phyloP scores from a whole-genome alignment of 2,797 vertebrate genomes.

The Sphaeramia orbicularis region DNA sequence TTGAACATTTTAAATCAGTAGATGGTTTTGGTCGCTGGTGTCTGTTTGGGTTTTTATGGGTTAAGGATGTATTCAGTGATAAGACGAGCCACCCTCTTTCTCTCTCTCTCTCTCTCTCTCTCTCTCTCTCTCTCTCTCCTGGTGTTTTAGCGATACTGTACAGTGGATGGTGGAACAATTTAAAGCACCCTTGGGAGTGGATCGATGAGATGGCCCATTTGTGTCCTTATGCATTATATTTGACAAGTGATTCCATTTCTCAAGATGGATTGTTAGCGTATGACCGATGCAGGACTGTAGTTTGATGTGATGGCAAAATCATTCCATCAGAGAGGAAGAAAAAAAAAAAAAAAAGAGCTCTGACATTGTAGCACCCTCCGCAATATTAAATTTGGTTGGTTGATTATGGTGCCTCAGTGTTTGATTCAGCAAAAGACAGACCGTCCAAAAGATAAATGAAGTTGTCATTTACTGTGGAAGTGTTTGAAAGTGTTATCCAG shows the following conservation, averaged over 20 bases:
- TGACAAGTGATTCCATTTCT: slow-evolving; percentile 61
- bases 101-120: neutral
- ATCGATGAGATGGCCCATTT: slow-evolving; percentile 61
- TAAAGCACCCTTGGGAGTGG: slow-evolving; percentile 53
- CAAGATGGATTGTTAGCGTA: slow-evolving; percentile 58
- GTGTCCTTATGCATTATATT: slow-evolving; percentile 61
- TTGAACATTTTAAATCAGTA: no score
- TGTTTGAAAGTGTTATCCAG: no score
- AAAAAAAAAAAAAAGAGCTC: slow-evolving; percentile 24
- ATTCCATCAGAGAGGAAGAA: slow-evolving; percentile 15
- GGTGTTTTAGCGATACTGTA: slow-evolving; percentile 3
- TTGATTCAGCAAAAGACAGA: neutral
- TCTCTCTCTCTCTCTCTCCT: neutral
- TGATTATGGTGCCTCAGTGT: slow-evolving; percentile 4
- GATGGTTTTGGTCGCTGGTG: no score
- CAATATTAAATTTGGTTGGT: slow-evolving; percentile 2
- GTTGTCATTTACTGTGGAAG: neutral
- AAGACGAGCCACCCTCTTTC: neutral
- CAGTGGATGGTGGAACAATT: slow-evolving; percentile 40
- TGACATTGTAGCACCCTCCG: slow-evolving; percentile 15
- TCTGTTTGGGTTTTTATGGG: no score
- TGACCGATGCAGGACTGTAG: slow-evolving; percentile 12
- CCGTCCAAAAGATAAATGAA: slow-evolving; percentile 19
- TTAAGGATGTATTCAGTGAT: slow-evolving; percentile 38
- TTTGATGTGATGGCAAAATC: slow-evolving; percentile 32